Conservation (phyloP, 2,113 vertebrate species). For the Catagonus wagneri region DNA sequence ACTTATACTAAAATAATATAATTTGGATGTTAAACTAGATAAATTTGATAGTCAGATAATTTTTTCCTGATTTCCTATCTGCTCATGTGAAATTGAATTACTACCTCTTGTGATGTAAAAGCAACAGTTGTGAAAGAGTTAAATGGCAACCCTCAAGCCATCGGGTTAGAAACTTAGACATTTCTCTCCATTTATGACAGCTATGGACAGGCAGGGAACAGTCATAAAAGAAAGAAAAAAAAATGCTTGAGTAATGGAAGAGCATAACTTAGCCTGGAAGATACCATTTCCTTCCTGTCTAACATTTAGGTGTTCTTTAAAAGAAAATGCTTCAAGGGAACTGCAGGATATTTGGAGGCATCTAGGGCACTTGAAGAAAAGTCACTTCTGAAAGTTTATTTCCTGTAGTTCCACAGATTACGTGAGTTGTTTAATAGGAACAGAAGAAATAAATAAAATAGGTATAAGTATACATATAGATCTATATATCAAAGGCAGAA, state of each 20-base stretch:
- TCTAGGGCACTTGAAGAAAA: neutral
- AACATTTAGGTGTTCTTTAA: neutral
- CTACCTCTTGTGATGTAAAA: neutral
- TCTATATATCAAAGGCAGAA: neutral
- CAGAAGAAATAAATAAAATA: conserved; percentile 14
- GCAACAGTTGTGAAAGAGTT: neutral
- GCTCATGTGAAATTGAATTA: neutral
- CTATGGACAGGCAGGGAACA: neutral
- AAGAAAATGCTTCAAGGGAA: neutral
- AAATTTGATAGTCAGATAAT: neutral
- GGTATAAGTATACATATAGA: neutral
- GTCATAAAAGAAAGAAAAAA: neutral
- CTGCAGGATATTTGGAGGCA: neutral
- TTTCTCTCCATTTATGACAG: neutral
- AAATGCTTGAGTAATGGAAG: neutral
- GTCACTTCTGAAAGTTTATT: neutral
- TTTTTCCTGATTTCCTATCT: neutral
- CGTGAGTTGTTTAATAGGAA: neutral
- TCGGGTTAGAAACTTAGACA: neutral
- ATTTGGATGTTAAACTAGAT: neutral
- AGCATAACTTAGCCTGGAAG: neutral
- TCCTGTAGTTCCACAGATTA: conserved; percentile 21
- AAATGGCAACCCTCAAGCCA: neutral
- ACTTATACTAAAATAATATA: neutral
- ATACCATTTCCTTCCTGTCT: neutral